Conservation (phyloP, 1,140 invertebrate genomes). For the Euglossa dilemma region DNA sequence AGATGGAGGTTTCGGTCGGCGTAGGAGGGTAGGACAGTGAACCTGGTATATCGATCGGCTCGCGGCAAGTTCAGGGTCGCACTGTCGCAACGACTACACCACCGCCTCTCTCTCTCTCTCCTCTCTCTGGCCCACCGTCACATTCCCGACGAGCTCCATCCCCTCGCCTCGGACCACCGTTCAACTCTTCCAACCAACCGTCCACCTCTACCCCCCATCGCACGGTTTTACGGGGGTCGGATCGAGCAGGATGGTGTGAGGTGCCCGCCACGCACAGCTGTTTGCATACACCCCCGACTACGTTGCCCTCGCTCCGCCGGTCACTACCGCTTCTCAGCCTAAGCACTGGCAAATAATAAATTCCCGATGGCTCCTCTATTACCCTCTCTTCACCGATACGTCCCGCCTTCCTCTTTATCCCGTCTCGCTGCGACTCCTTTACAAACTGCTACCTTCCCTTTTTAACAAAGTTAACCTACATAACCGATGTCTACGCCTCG, state of each 20-base stretch:
- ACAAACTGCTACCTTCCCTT: background rate
- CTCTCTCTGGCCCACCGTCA: conserved; percentile 54
- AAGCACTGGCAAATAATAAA: conserved; percentile 74
- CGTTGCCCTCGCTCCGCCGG: background rate
- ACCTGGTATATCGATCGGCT: conserved; percentile 78
- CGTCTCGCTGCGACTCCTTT: background rate
- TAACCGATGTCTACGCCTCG: background rate
- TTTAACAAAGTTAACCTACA: background rate
- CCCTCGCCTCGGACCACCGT: conserved; percentile 47
- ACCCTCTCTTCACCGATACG: conserved; percentile 30
- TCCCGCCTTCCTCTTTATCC: background rate
- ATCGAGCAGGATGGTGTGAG: conserved; percentile 65
- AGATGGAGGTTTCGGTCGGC: conserved; percentile 57
- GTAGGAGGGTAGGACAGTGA: conserved; percentile 73
- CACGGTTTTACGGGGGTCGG: conserved; percentile 58
- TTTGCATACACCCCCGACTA: conserved; percentile 71
- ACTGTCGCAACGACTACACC: conserved; percentile 68
- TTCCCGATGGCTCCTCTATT: conserved; percentile 70
- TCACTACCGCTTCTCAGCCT: conserved; percentile 37
- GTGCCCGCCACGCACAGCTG: conserved; percentile 76
- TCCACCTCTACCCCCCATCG: conserved; percentile 47
- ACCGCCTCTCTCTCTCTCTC: too few species aligned
- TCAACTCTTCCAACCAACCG: conserved; percentile 64
- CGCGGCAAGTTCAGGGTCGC: conserved; percentile 79
- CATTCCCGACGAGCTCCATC: conserved; percentile 46